Conservation (phyloP, 64 coral and sea anemone species). For the Pocillopora damicornis region DNA sequence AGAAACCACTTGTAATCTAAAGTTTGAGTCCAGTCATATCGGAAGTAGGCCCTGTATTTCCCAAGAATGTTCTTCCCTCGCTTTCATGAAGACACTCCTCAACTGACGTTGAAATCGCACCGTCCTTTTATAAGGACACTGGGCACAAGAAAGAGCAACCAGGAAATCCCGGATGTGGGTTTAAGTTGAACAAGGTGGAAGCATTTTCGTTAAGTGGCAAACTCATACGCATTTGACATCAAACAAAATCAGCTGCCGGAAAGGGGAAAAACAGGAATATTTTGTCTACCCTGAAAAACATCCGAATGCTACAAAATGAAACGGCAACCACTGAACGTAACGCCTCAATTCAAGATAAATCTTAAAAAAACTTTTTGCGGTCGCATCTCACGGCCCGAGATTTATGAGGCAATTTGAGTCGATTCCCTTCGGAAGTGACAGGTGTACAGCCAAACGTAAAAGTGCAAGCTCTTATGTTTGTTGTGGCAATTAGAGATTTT, state of each 20-base stretch:
- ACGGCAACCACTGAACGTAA: background rate
- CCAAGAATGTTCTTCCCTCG: no score
- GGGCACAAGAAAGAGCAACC: background rate
- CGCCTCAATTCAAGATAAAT: background rate
- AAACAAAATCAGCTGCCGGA: constrained; percentile 3
- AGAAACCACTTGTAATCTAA: no score
- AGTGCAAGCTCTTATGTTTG: constrained; percentile 44
- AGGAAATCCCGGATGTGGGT: background rate
- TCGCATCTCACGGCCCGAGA: background rate
- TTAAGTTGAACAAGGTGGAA: background rate
- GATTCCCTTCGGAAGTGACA: background rate
- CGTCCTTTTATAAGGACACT: no score
- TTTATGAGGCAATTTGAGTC: background rate
- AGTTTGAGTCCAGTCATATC: no score
- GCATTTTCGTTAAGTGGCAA: constrained; percentile 14
- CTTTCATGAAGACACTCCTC: no score
- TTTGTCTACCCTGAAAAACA: background rate
- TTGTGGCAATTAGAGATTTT: constrained; percentile 45
- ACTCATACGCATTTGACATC: background rate
- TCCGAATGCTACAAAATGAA: background rate
- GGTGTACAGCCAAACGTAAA: constrained; percentile 9
- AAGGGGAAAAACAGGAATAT: background rate
- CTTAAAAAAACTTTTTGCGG: background rate
- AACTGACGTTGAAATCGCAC: no score
- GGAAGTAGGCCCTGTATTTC: no score